phyloP scores from a whole-genome alignment of 2,113 vertebrate species.

The Ia io region DNA sequence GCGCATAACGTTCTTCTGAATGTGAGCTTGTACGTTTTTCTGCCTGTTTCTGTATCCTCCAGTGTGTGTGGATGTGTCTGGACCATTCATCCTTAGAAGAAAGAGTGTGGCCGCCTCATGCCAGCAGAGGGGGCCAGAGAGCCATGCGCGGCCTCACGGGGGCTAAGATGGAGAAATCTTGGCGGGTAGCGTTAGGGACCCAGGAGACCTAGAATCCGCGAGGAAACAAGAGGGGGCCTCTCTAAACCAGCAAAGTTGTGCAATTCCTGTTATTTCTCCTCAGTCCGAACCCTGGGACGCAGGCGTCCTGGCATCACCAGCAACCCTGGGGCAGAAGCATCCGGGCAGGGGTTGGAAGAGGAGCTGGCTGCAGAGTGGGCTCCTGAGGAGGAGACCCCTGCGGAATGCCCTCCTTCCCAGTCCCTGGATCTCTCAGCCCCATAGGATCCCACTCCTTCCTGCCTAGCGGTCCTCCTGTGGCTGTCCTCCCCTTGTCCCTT shows the following conservation, averaged over 20 bases:
- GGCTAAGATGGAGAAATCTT: neutral
- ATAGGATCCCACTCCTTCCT: neutral
- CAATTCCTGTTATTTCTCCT: neutral
- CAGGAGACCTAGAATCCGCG: constrained; percentile 10
- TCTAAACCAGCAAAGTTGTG: constrained; percentile 8
- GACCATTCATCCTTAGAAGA: neutral
- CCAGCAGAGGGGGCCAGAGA: constrained; percentile 64
- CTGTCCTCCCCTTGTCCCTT: neutral
- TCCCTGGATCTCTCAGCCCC: neutral
- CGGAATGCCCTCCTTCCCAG: neutral
- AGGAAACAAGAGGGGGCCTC: neutral
- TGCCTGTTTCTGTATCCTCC: neutral
- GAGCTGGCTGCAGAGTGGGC: neutral
- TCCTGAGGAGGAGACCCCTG: neutral
- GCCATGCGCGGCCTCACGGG: neutral
- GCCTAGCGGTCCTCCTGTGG: neutral
- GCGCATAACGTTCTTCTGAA: neutral
- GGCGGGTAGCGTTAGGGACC: neutral
- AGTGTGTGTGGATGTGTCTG: neutral
- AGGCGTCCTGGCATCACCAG: neutral
- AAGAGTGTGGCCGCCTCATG: neutral
- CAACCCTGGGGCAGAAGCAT: neutral
- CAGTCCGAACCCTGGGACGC: neutral
- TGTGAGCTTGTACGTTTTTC: neutral
- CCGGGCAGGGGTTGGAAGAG: neutral